Evolutionary conservation across 1,140 invertebrate genomes (phyloP).

Genomic region (Steinernema khuongi): DNA sequence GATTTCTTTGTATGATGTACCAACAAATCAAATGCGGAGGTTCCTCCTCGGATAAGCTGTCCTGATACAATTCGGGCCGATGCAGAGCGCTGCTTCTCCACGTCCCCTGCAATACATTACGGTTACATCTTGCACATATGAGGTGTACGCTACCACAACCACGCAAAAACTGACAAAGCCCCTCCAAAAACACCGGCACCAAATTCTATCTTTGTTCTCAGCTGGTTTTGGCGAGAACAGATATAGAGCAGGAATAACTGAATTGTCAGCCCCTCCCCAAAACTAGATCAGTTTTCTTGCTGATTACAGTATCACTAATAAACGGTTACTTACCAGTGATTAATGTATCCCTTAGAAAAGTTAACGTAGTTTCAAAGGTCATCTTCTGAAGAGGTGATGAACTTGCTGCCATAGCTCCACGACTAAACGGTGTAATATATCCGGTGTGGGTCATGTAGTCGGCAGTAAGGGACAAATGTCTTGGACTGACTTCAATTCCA

Average conservation of each 20-base stretch:
- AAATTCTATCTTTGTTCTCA: conserved; percentile 1
- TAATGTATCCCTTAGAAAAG: conserved; percentile 77
- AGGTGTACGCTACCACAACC: too few species aligned
- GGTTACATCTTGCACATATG: conserved; percentile 1
- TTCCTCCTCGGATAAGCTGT: conserved; percentile 74
- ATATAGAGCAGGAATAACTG: not conserved
- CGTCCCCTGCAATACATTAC: conserved; percentile 62
- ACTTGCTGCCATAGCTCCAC: conserved; percentile 78
- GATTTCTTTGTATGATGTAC: conserved; percentile 11
- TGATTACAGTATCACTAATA: conserved; percentile 22
- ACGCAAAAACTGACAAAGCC: not conserved
- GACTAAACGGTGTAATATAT: conserved; percentile 77
- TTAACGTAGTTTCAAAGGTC: conserved; percentile 87
- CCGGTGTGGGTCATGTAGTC: conserved; percentile 98
- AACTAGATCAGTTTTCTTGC: not conserved
- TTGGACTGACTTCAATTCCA: conserved; percentile 84
- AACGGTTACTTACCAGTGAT: conserved; percentile 62
- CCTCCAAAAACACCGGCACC: not conserved
- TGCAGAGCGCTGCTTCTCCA: conserved; percentile 76
- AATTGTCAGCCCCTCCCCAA: not conserved
- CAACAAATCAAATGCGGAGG: conserved; percentile 71
- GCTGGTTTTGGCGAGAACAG: not conserved
- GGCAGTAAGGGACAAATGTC: conserved; percentile 84
- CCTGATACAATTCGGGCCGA: conserved; percentile 83
- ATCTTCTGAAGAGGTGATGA: conserved; percentile 92